Evolutionary conservation across 1,140 invertebrate species (phyloP).

Genomic region (Antheraea pernyi): DNA sequence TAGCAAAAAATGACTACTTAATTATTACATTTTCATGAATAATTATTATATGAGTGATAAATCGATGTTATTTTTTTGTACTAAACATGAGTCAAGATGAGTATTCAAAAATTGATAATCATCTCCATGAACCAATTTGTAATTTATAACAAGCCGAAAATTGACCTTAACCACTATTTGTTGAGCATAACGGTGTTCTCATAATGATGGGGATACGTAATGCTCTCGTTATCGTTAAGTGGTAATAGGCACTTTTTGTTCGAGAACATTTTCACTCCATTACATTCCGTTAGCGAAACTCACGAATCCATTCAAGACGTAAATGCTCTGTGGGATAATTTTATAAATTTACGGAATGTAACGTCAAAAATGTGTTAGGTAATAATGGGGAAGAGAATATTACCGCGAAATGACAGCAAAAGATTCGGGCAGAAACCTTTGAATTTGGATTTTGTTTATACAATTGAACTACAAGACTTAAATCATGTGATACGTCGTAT

Average conservation of each 20-base stretch:
- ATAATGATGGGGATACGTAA: conserved; percentile 17
- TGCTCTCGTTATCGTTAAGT: conserved; percentile 19
- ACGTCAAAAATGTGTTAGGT: neutral
- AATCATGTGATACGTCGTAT: no score
- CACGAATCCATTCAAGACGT: conserved; percentile 11
- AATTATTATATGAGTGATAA: neutral
- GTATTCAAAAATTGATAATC: conserved; percentile 5
- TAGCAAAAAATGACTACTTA: neutral
- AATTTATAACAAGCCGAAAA: conserved; percentile 13
- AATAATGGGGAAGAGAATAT: neutral
- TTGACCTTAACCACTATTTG: conserved; percentile 19
- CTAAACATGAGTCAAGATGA: neutral
- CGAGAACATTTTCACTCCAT: conserved; percentile 19
- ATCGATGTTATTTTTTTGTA: conserved; percentile 2
- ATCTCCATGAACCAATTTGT: conserved; percentile 14
- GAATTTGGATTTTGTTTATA: no score
- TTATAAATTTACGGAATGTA: conserved; percentile 3
- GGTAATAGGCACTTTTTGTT: conserved; percentile 19
- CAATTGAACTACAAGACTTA: no score
- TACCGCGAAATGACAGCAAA: neutral
- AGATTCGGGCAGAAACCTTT: neutral
- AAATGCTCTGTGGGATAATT: neutral
- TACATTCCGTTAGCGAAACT: conserved; percentile 22
- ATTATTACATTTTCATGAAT: neutral
- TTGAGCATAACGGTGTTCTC: conserved; percentile 10